phyloP scores from a whole-genome alignment of 2,113 vertebrate species.

The Saimiri boliviensis region DNA sequence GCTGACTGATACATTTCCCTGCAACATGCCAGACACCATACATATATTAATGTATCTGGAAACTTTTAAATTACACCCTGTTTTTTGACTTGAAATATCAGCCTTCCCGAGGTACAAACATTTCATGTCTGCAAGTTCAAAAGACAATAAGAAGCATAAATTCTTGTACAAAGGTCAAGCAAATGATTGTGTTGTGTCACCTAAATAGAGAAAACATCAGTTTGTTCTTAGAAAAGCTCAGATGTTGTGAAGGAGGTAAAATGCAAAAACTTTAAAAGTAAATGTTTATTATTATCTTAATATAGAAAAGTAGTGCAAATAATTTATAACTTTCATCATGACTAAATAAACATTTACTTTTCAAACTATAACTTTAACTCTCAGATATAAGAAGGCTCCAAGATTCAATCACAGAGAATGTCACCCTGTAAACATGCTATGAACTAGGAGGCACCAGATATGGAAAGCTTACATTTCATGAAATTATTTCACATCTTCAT shows the following conservation, averaged over 20 bases:
- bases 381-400: not conserved
- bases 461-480: not conserved
- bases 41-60: not conserved
- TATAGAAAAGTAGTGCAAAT: not conserved
- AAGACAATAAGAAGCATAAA: not conserved
- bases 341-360: not conserved
- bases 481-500: not conserved
- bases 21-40: not conserved
- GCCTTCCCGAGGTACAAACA: not conserved
- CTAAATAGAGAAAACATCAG: not conserved
- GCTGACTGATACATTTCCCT: not conserved
- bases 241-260: not conserved
- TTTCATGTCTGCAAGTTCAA: not conserved
- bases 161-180: not conserved
- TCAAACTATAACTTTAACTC: not conserved
- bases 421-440: not conserved
- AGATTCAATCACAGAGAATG: not conserved
- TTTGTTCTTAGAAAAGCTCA: not conserved
- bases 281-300: not conserved
- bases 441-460: not conserved
- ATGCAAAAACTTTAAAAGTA: not conserved
- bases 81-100: not conserved
- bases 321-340: not conserved
- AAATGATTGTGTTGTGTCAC: not conserved
- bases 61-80: not conserved